Percentiles rank a stretch among this genome's conserved stretches.
Conservation (phyloP, 2,797 vertebrate species). For the Ceryle rudis region DNA sequence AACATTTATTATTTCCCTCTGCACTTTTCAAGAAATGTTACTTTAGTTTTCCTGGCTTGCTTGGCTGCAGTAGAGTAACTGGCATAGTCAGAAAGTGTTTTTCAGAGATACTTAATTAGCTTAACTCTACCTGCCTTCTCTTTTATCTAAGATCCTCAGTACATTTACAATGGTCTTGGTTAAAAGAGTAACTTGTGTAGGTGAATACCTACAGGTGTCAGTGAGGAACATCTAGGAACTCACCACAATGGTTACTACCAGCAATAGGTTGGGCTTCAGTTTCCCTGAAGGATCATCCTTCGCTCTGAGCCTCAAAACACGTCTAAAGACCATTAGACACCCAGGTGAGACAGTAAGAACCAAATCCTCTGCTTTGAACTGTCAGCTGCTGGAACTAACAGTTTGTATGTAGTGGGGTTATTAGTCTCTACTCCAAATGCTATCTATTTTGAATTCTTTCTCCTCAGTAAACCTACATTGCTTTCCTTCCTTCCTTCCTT, state of each 20-base stretch:
- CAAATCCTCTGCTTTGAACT: neutral
- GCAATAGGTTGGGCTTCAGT: accelerated
- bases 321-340: neutral
- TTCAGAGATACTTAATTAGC: neutral
- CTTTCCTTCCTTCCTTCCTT: neutral
- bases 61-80: neutral
- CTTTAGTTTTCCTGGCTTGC: neutral
- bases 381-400: neutral
- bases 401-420: neutral
- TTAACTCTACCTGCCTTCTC: neutral
- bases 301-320: neutral
- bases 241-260: neutral
- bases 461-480: neutral
- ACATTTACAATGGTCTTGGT: neutral
- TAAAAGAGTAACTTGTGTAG: neutral
- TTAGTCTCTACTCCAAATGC: neutral
- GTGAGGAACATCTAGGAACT: neutral
- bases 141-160: neutral
- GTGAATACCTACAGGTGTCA: neutral
- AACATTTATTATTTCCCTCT: neutral
- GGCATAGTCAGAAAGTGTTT: neutral
- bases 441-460: neutral
- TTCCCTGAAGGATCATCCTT: neutral
- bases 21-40: neutral
- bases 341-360: neutral